Percentiles rank a stretch among this genome's conserved stretches.
Evolutionary conservation across 2,797 vertebrate genomes (phyloP).

Genomic region (Streptopelia turtur): DNA sequence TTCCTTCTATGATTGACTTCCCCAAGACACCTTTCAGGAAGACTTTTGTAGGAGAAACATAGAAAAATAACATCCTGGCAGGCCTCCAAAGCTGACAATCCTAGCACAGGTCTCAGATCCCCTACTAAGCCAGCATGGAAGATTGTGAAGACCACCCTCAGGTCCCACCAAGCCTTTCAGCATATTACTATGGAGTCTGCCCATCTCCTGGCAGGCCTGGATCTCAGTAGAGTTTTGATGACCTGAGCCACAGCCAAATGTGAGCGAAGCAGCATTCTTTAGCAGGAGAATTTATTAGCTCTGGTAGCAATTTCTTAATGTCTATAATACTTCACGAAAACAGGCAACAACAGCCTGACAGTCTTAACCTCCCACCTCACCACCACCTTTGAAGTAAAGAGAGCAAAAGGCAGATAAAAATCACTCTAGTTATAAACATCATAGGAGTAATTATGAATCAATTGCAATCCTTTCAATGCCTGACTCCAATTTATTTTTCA

Average conservation of each 20-base stretch:
- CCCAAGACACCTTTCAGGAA: background rate
- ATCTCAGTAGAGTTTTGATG: background rate
- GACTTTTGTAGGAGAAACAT: background rate
- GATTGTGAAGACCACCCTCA: background rate
- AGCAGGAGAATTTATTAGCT: background rate
- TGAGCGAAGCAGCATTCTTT: background rate
- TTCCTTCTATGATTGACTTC: background rate
- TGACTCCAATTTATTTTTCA: background rate
- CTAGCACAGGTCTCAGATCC: background rate
- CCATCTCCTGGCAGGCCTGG: background rate
- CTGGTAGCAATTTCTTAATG: background rate
- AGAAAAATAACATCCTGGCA: background rate
- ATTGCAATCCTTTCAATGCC: background rate
- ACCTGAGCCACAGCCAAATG: background rate
- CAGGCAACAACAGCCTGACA: background rate
- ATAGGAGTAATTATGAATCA: background rate
- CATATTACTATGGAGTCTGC: rapidly evolving
- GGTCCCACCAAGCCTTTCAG: background rate
- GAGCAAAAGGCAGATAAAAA: background rate
- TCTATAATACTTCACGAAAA: background rate
- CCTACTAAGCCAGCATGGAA: background rate
- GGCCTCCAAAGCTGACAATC: background rate
- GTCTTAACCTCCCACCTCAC: rapidly evolving
- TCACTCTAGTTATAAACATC: background rate
- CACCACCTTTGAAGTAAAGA: background rate